Evolutionary conservation across 1,140 invertebrate species (phyloP).

Genomic region (Drosophila obscura): DNA sequence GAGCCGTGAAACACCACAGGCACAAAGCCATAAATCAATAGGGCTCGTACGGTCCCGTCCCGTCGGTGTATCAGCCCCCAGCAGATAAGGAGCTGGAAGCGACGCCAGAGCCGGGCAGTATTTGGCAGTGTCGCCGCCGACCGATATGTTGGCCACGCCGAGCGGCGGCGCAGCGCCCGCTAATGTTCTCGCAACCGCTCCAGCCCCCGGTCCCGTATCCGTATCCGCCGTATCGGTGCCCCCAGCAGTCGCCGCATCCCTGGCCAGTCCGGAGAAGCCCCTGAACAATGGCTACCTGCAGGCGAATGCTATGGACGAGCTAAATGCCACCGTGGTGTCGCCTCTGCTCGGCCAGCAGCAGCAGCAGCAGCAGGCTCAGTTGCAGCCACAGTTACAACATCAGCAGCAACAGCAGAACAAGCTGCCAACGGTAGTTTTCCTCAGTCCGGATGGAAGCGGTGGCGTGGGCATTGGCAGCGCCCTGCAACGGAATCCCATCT

Average conservation of each 20-base stretch:
- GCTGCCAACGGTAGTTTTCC: slow-evolving; percentile 74
- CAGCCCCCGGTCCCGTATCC: too few relatives aligned
- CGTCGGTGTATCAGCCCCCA: too few relatives aligned
- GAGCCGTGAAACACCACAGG: background rate
- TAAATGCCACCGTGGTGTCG: slow-evolving; percentile 59
- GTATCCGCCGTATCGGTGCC: too few relatives aligned
- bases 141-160: slow-evolving; percentile 53
- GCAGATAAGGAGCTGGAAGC: background rate
- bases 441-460: slow-evolving; percentile 64
- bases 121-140: background rate
- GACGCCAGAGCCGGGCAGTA: slow-evolving; percentile 3
- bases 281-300: slow-evolving; percentile 77
- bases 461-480: slow-evolving; percentile 53
- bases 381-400: slow-evolving; percentile 12
- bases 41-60: background rate
- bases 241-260: too few relatives aligned
- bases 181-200: slow-evolving; percentile 1
- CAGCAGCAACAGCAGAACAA: slow-evolving; percentile 61
- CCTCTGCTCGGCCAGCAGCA: slow-evolving; percentile 51
- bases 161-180: slow-evolving; percentile 37
- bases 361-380: slow-evolving; percentile 12
- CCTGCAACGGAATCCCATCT: slow-evolving; percentile 48
- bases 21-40: slow-evolving; percentile 14
- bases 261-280: slow-evolving; percentile 26
- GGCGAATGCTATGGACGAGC: slow-evolving; percentile 56